Evolutionary conservation across 2,888 invertebrate species (phyloP).

Genomic region (Epirrhoe tristata): DNA sequence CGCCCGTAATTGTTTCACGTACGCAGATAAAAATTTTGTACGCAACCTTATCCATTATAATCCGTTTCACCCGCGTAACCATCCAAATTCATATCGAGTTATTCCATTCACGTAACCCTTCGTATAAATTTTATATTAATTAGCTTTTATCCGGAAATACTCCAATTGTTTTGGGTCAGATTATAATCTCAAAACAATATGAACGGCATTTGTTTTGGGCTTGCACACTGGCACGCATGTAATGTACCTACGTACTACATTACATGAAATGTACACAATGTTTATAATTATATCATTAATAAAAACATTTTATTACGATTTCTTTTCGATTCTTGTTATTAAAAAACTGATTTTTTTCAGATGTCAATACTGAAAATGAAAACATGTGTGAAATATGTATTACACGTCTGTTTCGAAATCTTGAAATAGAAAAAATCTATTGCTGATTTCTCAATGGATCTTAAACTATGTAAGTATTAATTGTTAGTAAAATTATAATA

Average conservation of each 20-base stretch:
- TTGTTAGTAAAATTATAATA: too few species aligned
- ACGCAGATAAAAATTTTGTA: not conserved
- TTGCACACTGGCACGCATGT: not conserved
- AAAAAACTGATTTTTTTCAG: too few species aligned
- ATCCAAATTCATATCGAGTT: conserved; percentile 12
- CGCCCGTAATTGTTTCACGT: not conserved
- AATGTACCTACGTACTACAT: not conserved
- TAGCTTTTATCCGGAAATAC: conserved; percentile 11
- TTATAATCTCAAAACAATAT: not conserved
- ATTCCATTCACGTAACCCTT: conserved; percentile 3
- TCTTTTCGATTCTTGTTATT: too few species aligned
- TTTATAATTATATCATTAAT: too few species aligned
- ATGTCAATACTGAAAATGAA: too few species aligned
- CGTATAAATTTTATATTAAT: conserved; percentile 25
- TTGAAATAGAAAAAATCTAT: too few species aligned
- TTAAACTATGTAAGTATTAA: too few species aligned
- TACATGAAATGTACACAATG: too few species aligned
- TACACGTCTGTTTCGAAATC: too few species aligned
- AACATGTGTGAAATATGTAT: too few species aligned
- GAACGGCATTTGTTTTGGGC: not conserved
- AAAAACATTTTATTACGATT: too few species aligned
- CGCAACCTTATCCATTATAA: not conserved
- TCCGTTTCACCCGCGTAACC: conserved; percentile 4
- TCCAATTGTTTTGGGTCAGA: not conserved
- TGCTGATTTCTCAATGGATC: too few species aligned